These are phyloP conservation scores for Megaptera novaeangliae DNA, from an alignment of 2,113 vertebrate genomes.

Conservation along the genomic window DNA sequence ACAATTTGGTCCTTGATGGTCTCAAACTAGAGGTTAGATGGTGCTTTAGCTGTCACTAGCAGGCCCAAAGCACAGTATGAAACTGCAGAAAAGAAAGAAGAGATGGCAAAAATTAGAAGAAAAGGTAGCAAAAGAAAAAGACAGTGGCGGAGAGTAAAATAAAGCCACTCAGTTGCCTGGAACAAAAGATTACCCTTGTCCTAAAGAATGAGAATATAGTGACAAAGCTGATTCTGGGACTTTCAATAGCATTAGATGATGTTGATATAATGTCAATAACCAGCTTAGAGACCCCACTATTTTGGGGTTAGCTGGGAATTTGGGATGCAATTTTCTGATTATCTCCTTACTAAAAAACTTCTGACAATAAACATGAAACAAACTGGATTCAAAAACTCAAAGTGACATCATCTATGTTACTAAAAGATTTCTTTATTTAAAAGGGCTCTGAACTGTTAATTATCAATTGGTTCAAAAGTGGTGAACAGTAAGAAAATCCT, in stretches of 20 bases:
- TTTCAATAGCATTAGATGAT: not conserved
- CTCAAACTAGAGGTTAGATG: not conserved
- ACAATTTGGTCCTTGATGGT: not conserved
- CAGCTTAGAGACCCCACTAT: not conserved
- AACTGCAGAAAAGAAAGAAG: not conserved
- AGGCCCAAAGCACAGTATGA: not conserved
- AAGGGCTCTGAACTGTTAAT: not conserved
- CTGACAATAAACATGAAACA: conserved; percentile 3
- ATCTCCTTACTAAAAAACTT: not conserved
- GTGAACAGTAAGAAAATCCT: not conserved
- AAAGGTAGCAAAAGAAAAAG: not conserved
- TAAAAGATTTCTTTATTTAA: not conserved
- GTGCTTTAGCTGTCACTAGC: not conserved
- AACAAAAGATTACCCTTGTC: not conserved
- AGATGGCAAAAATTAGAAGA: not conserved
- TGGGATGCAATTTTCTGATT: not conserved
- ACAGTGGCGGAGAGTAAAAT: not conserved
- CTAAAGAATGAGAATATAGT: not conserved
- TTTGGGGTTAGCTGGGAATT: not conserved
- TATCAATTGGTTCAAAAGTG: conserved; percentile 19
- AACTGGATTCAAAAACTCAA: not conserved
- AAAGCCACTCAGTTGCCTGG: not conserved
- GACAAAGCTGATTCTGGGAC: not conserved
- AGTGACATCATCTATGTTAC: not conserved
- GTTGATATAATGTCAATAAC: not conserved